Base-by-base conservation (phyloP, 2,797 vertebrate species). In the Lagocephalus sceleratus region DNA sequence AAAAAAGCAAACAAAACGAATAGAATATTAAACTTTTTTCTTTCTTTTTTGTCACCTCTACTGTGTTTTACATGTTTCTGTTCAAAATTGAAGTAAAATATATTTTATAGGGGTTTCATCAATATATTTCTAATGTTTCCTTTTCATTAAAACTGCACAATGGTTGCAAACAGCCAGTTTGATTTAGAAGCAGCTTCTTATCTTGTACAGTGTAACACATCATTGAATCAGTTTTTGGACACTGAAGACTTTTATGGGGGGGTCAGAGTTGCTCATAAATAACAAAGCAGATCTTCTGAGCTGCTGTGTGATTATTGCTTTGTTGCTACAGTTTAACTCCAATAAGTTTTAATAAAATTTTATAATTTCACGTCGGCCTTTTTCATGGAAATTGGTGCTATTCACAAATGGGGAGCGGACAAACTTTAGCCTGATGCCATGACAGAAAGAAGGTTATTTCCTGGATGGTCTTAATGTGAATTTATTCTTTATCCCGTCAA, bases 341-440 rank as follows among this genome's bases (percentile, higher is more conserved):
- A 40, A 66, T 63, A 78, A 78, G 50, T 84, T 84, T 84, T 70
- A 88, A 87, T 87, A 86, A 85, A 87, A 74, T 85, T 87, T 85
- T 86, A 76, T 85, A 85, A 85, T 86, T 85, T 87, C 75, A 65
- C 29, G 63, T 66, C 58, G 76, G 77, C 82, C 83, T 80, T 44
- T 85, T 86, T 62, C 79, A 75, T 81, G 79, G 84, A 84, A 75
- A 73, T 76, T 79, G 87, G 88, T 89, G 87, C 87, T 88, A 86
- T 71, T 78, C 72, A 66, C 53, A 63, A 77, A 71, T 64, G 63
- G 67, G 78, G 73, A 52, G 57, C 57, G 68, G 53, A 67, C 62
- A 57, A 60, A 53, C 60, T 59, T 66, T 71, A 35, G 60, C 60
- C 56, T 63, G 78, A 56, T 78, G 80, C 80, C 68, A 42, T 61